A percentile compares a stretch with the other conserved stretches of the same genome.
Evolutionary conservation across 2,113 vertebrate species (phyloP).

Genomic region (Antechinus flavipes): DNA sequence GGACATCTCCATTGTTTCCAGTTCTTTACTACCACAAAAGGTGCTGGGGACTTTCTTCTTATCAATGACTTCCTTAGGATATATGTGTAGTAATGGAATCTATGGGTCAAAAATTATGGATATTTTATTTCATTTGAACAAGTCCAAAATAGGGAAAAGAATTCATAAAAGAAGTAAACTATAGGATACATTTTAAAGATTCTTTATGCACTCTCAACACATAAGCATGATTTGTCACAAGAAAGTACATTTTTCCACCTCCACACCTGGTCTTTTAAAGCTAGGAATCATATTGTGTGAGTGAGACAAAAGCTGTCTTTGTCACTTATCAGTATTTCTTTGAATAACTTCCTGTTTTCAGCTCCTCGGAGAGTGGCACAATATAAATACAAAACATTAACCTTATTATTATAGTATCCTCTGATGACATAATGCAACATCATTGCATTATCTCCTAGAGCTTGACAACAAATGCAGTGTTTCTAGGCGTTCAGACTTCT

Average conservation of each 20-base stretch:
- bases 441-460: conserved; percentile 38
- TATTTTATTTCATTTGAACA: neutral
- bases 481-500: conserved; percentile 47
- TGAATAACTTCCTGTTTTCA: conserved; percentile 13
- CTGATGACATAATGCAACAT: conserved; percentile 45
- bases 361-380: conserved; percentile 15
- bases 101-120: neutral
- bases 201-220: conserved; percentile 64
- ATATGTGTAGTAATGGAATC: neutral
- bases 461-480: conserved; percentile 28
- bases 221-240: conserved; percentile 18
- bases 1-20: neutral
- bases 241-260: neutral
- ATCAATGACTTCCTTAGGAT: neutral
- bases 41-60: neutral
- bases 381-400: neutral
- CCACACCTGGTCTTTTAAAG: neutral
- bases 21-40: neutral
- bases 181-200: conserved; percentile 63
- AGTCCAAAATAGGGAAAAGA: conserved; percentile 24
- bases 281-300: conserved; percentile 14
- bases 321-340: conserved; percentile 9
- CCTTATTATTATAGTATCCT: conserved; percentile 34
- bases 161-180: conserved; percentile 56
- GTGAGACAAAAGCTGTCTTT: neutral